phyloP scores from a whole-genome alignment of 2,113 vertebrate species.

The Okapia johnstoni region DNA sequence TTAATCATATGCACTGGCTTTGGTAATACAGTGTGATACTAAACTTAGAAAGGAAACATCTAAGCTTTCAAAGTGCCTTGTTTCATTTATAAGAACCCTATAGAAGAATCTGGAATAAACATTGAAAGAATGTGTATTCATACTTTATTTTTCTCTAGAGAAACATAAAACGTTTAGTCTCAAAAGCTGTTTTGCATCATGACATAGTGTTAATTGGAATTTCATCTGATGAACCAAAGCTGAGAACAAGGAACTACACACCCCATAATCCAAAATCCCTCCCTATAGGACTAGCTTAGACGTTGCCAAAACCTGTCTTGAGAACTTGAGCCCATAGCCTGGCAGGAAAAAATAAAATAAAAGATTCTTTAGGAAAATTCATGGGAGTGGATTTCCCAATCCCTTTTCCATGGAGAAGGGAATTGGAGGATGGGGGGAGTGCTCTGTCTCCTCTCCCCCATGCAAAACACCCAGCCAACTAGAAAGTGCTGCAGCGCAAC shows the following conservation, averaged over 20 bases:
- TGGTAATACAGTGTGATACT: background rate
- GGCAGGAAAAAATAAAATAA: background rate
- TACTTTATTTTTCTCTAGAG: background rate
- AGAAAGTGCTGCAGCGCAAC: background rate
- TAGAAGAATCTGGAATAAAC: slow-evolving; percentile 13
- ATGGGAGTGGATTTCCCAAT: background rate
- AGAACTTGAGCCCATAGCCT: background rate
- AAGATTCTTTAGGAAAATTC: background rate
- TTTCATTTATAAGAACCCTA: background rate
- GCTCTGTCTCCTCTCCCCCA: background rate
- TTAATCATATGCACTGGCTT: background rate
- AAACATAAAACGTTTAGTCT: background rate
- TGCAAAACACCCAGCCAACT: background rate
- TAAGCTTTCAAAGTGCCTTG: slow-evolving; percentile 14
- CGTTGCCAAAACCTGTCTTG: background rate
- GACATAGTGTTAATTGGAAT: background rate
- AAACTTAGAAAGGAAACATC: slow-evolving; percentile 2
- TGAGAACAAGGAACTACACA: background rate
- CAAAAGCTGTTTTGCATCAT: background rate
- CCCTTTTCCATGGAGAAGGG: background rate
- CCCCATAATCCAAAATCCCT: background rate
- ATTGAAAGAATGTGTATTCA: background rate
- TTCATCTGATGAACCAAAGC: background rate
- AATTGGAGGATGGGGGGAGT: background rate
- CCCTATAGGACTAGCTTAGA: background rate